Evolutionary conservation across 1,140 invertebrate species (phyloP), one percentile per base, ranked within the genome.

Genomic region (Scaptomyza hsui): DNA sequence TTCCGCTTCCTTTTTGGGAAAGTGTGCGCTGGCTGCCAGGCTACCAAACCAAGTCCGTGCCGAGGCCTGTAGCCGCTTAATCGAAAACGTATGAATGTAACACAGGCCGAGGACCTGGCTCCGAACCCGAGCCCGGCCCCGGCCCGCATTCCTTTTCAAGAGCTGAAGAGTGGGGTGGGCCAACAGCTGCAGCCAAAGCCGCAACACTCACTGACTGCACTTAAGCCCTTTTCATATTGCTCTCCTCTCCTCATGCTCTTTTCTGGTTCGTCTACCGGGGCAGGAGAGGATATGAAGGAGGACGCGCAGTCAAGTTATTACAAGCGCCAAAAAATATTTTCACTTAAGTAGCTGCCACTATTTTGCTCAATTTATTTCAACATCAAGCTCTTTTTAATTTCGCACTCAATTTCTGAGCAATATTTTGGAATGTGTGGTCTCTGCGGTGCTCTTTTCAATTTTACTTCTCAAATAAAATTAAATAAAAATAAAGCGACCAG

Each of bases 341-440:
- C 81, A 83, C 81, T 85, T 86, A 85, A 85, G 81, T 85, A 85
- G 81, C 81, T 85, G 81, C 81, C 76, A 85, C 73, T 68, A 86
- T 85, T 86, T 85, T 74, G 81, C 81, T 85, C 81, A 85, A 85
- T 86, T 85, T 85, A 85, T 85, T 85, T 85, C 69, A 68, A 81
- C 81, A 81, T 86, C 67, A 62, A 71, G 70, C 32, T 64, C 39
- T 75, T 74, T 75, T 75, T 79, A 79, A 75, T 78, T 78, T 78
- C 61, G 68, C 76, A 75, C 64, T 64, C 53, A 64, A 75, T 78
- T 78, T 79, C 73, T 60, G 47, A 76, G 51, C 57, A 70, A 60
- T 68, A 64, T 82, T 70, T 35, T 39, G 15, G 26, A 19, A 26
- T 53, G 26, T 79, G 75, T 53, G 55, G 67, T 69, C 60, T 51